Base-by-base conservation (phyloP, 2,113 vertebrate genomes). In the Perccottus glenii region DNA sequence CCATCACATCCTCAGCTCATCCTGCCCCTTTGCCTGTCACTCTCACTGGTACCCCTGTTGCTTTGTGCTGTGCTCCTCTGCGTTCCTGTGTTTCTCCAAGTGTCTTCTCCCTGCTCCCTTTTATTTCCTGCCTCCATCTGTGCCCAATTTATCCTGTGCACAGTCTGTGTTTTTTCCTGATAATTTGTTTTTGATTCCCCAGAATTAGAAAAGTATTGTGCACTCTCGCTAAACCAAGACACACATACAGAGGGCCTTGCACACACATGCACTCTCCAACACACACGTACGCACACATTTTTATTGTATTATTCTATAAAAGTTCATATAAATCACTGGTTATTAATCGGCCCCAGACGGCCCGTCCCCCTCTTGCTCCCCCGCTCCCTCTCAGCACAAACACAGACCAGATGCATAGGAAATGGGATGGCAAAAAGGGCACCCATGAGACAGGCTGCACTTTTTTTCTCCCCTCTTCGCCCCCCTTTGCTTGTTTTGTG, bases 301-400 rank as follows among this genome's bases (percentile, higher is more conserved):
- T 98, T 97, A 95, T 94, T 94, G 93, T 95, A 94, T 98, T 96
- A 97, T 98, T 98, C 95, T 96, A 97, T 98, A 98, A 96, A 96
- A 94, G 94, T 96, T 96, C 90, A 91, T 96, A 95, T 98, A 96
- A 98, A 98, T 98, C 96, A 95, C 91, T 94, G 94, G 94, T 95
- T 96, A 95, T 96, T 96, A 95, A 95, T 97, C 94, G 91, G 92
- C 93, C 91, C 94, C 92, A 94, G 92, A 93, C 92, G 94, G 94
- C 94, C 52, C 92, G 90, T 91, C 93, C 94, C 93, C 87, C 93
- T 88, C 73, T 88, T 90, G 84, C 92, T 92, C 93, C 84, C 92
- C 90, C 93, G 91, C 91, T 94, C 94, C 93, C 92, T 89, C 93
- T 89, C 92, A 93, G 76, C 89, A 81, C 88, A 81, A 82, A 91